Evolutionary conservation across 92 coral and sea anemone species (phyloP).

Genomic region (Bergia sp.): DNA sequence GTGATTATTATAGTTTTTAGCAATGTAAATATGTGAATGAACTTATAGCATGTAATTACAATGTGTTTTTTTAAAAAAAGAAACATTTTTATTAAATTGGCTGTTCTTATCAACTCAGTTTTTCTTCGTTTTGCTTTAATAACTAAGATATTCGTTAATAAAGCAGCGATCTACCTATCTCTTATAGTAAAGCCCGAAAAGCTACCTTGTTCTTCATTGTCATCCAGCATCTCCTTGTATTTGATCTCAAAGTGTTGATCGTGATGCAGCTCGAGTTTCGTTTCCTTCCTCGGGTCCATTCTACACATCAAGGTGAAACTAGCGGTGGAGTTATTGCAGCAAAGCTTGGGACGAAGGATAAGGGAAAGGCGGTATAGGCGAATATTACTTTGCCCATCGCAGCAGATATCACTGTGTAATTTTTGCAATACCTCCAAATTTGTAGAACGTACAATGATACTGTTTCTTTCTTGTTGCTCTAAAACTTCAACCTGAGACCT

Average conservation of each 20-base stretch:
- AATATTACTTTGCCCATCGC: neutral
- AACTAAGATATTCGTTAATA: too few relatives aligned
- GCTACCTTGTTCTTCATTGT: neutral
- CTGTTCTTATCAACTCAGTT: too few relatives aligned
- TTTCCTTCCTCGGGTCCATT: neutral
- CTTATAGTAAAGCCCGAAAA: too few relatives aligned
- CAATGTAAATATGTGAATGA: too few relatives aligned
- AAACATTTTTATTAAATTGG: too few relatives aligned
- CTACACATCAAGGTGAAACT: constrained; percentile 1
- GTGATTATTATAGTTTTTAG: too few relatives aligned
- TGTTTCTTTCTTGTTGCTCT: neutral
- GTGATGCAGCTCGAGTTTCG: constrained; percentile 11
- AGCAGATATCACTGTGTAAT: neutral
- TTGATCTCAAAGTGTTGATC: constrained; percentile 23
- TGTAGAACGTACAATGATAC: constrained; percentile 1
- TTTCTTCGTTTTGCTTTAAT: too few relatives aligned
- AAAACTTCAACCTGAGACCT: neutral
- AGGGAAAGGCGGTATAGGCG: constrained; percentile 17
- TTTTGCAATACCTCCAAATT: constrained; percentile 1
- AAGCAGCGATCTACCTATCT: too few relatives aligned
- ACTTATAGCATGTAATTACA: too few relatives aligned
- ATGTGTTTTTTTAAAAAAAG: too few relatives aligned
- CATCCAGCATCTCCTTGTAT: neutral
- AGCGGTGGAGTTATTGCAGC: neutral
- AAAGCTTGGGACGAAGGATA: neutral